Base-by-base conservation (phyloP, 2,888 invertebrate species). In the Autographa pulchrina region DNA sequence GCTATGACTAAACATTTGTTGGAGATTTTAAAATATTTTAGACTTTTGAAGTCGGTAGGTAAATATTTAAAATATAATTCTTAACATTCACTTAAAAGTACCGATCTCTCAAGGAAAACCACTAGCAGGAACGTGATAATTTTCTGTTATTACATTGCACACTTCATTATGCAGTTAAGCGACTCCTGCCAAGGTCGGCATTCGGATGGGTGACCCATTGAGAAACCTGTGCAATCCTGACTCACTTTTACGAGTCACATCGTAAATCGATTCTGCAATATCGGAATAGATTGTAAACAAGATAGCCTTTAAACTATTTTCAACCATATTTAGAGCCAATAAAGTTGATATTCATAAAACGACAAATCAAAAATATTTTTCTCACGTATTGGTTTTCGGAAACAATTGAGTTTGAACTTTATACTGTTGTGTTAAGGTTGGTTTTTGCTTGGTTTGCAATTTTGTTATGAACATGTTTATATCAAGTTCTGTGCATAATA, bases 181-280 rank as follows among this genome's bases (percentile, higher is more conserved):
- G 48, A 70, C 75, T 75, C 72, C 72, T 56, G 52, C 65, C 83
- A 81, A 82, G 81, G 83, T 66, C 75, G 81, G 73, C 62, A 81
- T 83, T 75, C 69, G 74, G 81, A 83, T 83, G 75, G 81, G 81
- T 74, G 83, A 68, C 75, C 81, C 71, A 74, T 72, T 77, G 48
- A 67, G 70, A 54, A 83, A 78, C 75, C 60, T 62, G 65, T 66
- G 64, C 63, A 77, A n/a, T 68, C 68, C 80, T 71, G 72, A 74
- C 38, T 66, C 65, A 69, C 59, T 62, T 71, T 54, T 78, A 80
- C 80, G 77, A 56, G 20, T 56, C 63, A n/a, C 62, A 72, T 41
- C 61, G 65, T 75, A 62, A 71, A 80, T 80, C 66, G 68, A 76
- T 78, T 76, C 66, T 68, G 77, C 80, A 78, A 78, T 52, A 70